A percentile compares a stretch with the other conserved stretches of the same genome.
Evolutionary conservation across 2,797 vertebrate genomes (phyloP).

Genomic region (Tympanoctomys barrerae): DNA sequence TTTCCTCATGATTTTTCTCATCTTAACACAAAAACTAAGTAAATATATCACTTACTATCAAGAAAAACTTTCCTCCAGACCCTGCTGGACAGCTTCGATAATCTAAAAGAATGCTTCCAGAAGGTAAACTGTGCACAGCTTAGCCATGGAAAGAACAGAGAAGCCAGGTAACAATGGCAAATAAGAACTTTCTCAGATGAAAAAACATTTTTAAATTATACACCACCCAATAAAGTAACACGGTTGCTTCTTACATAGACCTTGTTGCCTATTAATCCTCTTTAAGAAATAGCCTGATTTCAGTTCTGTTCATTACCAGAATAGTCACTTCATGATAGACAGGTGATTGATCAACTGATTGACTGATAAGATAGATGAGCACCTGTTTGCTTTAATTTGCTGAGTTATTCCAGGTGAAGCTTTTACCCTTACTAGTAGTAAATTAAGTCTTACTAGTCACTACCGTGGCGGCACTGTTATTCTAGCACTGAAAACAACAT

Average conservation of each 20-base stretch:
- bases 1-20: slow-evolving; percentile 23
- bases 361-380: background rate
- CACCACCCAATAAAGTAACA: background rate
- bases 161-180: background rate
- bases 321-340: background rate
- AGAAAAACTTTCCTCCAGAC: background rate
- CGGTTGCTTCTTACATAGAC: background rate
- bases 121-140: background rate
- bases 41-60: background rate
- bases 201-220: background rate
- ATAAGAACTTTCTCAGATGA: background rate
- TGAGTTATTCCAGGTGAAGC: background rate
- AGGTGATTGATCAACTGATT: background rate
- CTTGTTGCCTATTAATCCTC: background rate
- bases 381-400: background rate
- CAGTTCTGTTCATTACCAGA: background rate
- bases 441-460: slow-evolving; percentile 5
- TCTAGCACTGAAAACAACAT: slow-evolving; percentile 2
- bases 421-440: background rate
- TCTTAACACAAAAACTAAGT: slow-evolving; percentile 11
- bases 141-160: background rate
- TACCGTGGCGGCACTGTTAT: background rate
- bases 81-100: background rate
- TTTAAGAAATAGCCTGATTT: background rate
- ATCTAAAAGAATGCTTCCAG: slow-evolving; percentile 47